Evolutionary conservation across 2,888 invertebrate genomes (phyloP).

Genomic region (Danaus chrysippus): DNA sequence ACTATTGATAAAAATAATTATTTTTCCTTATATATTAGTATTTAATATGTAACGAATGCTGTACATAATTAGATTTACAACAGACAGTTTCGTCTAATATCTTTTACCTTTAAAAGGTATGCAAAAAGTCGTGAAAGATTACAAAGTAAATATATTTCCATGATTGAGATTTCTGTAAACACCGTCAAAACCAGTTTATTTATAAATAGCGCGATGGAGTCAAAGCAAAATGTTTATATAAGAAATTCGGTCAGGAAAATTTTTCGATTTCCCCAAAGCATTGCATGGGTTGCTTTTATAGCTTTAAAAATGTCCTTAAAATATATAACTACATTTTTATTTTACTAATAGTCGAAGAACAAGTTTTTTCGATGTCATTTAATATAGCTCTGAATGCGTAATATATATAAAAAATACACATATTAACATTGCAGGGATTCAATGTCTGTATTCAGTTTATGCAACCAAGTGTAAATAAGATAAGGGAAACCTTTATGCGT

Average conservation of each 20-base stretch:
- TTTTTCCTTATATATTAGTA: not conserved
- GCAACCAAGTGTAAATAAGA: conserved; percentile 1
- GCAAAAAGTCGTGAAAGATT: too few relatives aligned
- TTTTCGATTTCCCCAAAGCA: conserved; percentile 6
- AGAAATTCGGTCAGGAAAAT: not conserved
- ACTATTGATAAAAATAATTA: not conserved
- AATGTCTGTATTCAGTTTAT: not conserved
- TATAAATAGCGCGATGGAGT: not conserved
- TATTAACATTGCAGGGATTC: not conserved
- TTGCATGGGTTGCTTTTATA: not conserved
- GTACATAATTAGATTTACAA: too few relatives aligned
- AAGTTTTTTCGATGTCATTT: not conserved
- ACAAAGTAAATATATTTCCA: too few relatives aligned
- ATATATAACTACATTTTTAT: not conserved
- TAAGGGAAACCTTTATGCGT: conserved; percentile 1
- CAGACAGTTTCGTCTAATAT: too few relatives aligned
- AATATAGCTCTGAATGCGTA: not conserved
- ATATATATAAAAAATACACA: not conserved
- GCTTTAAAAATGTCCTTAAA: not conserved
- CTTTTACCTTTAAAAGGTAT: too few relatives aligned
- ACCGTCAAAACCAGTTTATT: not conserved
- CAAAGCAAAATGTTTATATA: not conserved
- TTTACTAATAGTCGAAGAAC: not conserved
- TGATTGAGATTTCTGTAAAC: too few relatives aligned
- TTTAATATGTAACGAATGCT: too few relatives aligned